These are phyloP conservation scores for Andricus curvator DNA, from an alignment of 2,888 invertebrate species.

Conservation along the genomic window DNA sequence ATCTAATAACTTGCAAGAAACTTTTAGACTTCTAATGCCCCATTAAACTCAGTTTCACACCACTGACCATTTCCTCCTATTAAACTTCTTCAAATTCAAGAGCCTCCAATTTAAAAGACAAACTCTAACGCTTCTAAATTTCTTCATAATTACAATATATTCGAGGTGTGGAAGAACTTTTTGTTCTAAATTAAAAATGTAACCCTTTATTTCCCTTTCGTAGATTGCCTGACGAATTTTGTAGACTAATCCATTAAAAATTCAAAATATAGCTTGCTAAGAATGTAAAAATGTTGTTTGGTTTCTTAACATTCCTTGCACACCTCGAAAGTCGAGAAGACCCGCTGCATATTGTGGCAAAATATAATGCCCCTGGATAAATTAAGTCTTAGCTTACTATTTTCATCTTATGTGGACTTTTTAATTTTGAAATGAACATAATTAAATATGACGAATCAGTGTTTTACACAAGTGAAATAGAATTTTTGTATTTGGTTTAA, in stretches of 20 bases:
- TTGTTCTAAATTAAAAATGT: background rate
- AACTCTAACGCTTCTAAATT: background rate
- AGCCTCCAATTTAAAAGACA: too few species aligned
- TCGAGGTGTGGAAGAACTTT: background rate
- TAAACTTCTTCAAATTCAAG: too few species aligned
- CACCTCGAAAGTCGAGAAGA: slow-evolving; percentile 10
- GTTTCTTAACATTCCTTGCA: background rate
- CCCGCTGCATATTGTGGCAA: background rate
- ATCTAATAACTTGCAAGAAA: too few species aligned
- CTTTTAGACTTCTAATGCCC: too few species aligned
- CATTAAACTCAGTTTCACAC: too few species aligned
- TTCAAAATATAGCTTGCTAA: too few species aligned
- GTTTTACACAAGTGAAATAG: too few species aligned
- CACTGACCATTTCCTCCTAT: too few species aligned
- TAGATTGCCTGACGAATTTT: background rate
- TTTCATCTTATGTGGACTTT: background rate
- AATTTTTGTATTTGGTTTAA: too few species aligned
- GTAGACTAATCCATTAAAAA: too few species aligned
- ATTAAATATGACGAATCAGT: too few species aligned
- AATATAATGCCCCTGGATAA: background rate
- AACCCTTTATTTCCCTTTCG: background rate
- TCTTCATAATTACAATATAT: background rate
- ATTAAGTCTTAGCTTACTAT: background rate
- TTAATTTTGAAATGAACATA: background rate
- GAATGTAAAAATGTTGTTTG: background rate